Base-by-base conservation (phyloP, 53 echinoderm and acorn worm genomes). In the Paracentrotus lividus region DNA sequence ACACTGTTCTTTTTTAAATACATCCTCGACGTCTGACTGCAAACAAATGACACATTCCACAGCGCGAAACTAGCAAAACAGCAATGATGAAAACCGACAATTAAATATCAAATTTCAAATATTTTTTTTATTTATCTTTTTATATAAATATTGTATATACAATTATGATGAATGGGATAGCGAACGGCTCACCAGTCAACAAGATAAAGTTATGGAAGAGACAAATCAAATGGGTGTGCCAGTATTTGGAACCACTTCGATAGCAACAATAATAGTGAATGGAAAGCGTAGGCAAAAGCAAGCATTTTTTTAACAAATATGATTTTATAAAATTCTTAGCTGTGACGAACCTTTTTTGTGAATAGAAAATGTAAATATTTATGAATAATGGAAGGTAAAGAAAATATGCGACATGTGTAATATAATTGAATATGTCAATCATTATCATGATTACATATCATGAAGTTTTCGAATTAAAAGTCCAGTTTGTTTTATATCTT, bases 211-310 rank as follows among this genome's bases (percentile, higher is more conserved):
- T 12, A 10, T n/a, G 44, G 81, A 44, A 45, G 43, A 77, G 26
- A n/a, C 1, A 44, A 27, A 81, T 27, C 10, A 12, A 27, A 34
- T 81, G 81, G 81, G 81, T 20, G 81, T 81, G 47, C 21, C 81
- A 45, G 16, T 47, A 24, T n/a, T 81, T 47, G 21, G 49, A 26
- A 6, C 81, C 81, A 27, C 8, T 27, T 3, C 24, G 47, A 26
- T 45, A 26, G 1, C 47, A 81, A 26, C 27, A 45, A 45, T 47
- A 81, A 43, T 45, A 81, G 45, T 81, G 45, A 27, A 81, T 81
- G 81, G 24, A 45, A 3, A 44, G 26, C 81, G 81, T 81, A 24
- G 81, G 81, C 81, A 47, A 81, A 81, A 81, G 47, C 81, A 81
- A 81, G 27, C 47, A 8, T 81, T 26, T n/a, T 10, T 24, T 8